A percentile compares a stretch with the other conserved stretches of the same genome.
phyloP scores from a whole-genome alignment of 1,140 invertebrate species.

The Onthophagus taurus region DNA sequence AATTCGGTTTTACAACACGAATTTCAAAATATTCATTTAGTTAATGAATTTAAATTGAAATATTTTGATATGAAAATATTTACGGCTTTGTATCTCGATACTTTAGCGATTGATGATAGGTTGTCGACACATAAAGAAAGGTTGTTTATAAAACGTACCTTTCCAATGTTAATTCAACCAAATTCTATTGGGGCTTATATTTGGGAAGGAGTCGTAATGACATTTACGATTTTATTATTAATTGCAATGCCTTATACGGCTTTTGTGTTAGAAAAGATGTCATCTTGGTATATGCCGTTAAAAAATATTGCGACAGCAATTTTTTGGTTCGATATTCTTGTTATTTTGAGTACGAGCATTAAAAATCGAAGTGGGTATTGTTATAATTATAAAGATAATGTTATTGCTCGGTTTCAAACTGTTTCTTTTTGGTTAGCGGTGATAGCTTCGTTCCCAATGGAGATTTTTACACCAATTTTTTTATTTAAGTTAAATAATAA shows the following conservation, averaged over 20 bases:
- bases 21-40: slow-evolving; percentile 13
- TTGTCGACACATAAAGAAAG: slow-evolving; percentile 16
- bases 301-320: background rate
- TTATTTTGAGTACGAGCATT: slow-evolving; percentile 16
- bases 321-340: slow-evolving; percentile 11
- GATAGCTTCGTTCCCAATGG: slow-evolving; percentile 13
- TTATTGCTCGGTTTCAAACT: slow-evolving; percentile 5
- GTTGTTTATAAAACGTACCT: slow-evolving; percentile 15
- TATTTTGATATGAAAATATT: slow-evolving; percentile 6
- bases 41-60: slow-evolving; percentile 5
- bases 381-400: slow-evolving; percentile 8
- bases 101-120: slow-evolving; percentile 12
- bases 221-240: background rate
- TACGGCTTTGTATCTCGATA: slow-evolving; percentile 9
- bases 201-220: slow-evolving; percentile 11
- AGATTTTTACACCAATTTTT: slow-evolving; percentile 7
- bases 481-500: background rate
- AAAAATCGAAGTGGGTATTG: slow-evolving; percentile 11
- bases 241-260: slow-evolving; percentile 8
- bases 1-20: slow-evolving; percentile 6
- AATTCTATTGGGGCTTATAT: slow-evolving; percentile 10
- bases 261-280: background rate
- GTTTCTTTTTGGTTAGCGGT: slow-evolving; percentile 15
- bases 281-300: background rate
- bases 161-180: slow-evolving; percentile 18